These are phyloP conservation scores for Abrostola triplasia DNA, from an alignment of 2,888 invertebrate species.

Conservation along the genomic window DNA sequence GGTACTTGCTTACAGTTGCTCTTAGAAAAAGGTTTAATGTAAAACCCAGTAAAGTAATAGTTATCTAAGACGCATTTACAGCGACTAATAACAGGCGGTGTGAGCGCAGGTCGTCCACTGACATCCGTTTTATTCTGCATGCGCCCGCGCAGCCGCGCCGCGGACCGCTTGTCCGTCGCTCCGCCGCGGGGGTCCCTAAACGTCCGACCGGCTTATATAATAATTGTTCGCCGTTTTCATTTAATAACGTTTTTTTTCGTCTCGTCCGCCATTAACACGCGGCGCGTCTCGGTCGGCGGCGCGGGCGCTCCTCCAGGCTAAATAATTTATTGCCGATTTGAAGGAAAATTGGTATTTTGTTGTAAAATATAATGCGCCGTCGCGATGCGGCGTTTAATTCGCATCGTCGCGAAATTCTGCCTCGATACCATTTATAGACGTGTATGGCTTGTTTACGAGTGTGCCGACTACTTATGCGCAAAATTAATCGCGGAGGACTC, in stretches of 20 bases:
- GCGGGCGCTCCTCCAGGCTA: conserved; percentile 74
- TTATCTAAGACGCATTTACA: conserved; percentile 49
- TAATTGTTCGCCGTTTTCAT: conserved; percentile 80
- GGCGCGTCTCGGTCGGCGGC: conserved; percentile 69
- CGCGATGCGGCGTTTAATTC: conserved; percentile 54
- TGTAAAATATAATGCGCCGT: conserved; percentile 69
- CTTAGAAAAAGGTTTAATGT: conserved; percentile 23
- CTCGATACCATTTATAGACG: conserved; percentile 61
- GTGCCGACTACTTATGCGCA: conserved; percentile 59
- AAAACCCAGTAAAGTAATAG: conserved; percentile 39
- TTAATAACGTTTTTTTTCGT: conserved; percentile 67
- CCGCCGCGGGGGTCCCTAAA: conserved; percentile 61
- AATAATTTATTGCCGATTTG: conserved; percentile 81
- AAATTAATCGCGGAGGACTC: conserved; percentile 58
- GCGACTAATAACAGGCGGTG: conserved; percentile 31
- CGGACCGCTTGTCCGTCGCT: conserved; percentile 48
- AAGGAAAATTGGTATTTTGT: conserved; percentile 80
- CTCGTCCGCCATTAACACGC: conserved; percentile 69
- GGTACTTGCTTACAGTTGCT: conserved; percentile 12
- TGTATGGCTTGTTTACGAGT: conserved; percentile 58
- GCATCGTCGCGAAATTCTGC: conserved; percentile 55
- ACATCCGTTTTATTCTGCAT: conserved; percentile 47
- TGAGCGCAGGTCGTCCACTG: conserved; percentile 34
- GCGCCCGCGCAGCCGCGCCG: conserved; percentile 54
- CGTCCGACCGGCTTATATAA: conserved; percentile 64